Evolutionary conservation across 1,140 invertebrate species (phyloP), one percentile per base, ranked within the genome.

Genomic region (Hermetia illucens): DNA sequence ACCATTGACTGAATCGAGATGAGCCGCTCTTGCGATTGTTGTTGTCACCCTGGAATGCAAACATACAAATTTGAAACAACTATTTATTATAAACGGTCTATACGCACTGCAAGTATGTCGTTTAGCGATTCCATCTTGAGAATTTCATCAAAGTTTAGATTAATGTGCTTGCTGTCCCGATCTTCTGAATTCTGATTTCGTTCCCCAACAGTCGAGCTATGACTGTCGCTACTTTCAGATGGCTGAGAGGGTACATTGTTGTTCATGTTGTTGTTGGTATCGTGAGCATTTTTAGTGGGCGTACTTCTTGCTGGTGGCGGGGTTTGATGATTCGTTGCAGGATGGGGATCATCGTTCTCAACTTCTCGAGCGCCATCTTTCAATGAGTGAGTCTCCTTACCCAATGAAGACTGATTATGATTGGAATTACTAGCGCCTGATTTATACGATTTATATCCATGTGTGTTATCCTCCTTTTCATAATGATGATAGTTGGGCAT

Each of bases 131-230:
- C 75, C 43, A 72, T 66, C 44, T 79, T 75, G 13, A 83, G 65
- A 47, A 82, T 75, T 20, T 79, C 76, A 44, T 83, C 78, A 39
- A 84, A 70, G 58, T 78, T 77, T 52, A 79, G 79, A 21, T 70
- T 62, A n/a, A 53, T 44, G 35, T 53, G 48, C 5, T 53, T 42
- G 1, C 43, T 44, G 21, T 61, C 52, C 34, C 46, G 44, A 51
- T 50, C 5, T 50, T 38, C 24, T 55, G 50, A 42, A 63, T 58
- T 43, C 54, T 2, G 46, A 51, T 0, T 52, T 65, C 35, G 58
- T 62, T 17, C 57, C 61, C 25, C 58, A 60, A 25, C 3, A 30
- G 10, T 15, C 9, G 13, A 6, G 3, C 4, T 12, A 2, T 2
- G 13, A n/a, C 61, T 57, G 33, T 57, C 63, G 35, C 60, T 62